Conservation (phyloP, 1,140 invertebrate genomes). For the Choristoneura fumiferana region DNA sequence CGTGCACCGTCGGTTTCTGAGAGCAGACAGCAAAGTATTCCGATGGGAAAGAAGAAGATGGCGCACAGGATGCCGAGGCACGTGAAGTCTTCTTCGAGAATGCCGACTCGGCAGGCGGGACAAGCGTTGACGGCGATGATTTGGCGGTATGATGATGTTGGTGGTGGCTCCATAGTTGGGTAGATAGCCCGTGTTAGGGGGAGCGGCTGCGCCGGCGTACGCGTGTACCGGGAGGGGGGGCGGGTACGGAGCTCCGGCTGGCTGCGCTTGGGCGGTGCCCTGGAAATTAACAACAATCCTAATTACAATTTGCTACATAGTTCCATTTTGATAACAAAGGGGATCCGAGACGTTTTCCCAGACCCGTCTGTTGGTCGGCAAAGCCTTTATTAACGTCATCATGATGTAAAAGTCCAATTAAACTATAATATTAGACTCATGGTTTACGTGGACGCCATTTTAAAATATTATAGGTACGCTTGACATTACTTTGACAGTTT, state of each 20-base stretch:
- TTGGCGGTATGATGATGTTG: constrained; percentile 63
- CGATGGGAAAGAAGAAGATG: constrained; percentile 91
- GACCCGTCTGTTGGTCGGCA: too few species aligned
- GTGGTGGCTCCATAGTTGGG: constrained; percentile 78
- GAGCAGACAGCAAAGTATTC: constrained; percentile 89
- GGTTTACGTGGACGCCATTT: too few species aligned
- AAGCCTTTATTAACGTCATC: too few species aligned
- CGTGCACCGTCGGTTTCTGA: constrained; percentile 88
- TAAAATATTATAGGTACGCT: too few species aligned
- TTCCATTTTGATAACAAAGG: too few species aligned
- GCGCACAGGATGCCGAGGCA: constrained; percentile 90
- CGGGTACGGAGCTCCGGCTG: constrained; percentile 40
- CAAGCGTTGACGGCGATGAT: constrained; percentile 84
- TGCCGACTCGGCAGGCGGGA: constrained; percentile 90
- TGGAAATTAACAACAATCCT: constrained; percentile 24
- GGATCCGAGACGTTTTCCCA: too few species aligned
- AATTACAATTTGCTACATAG: neutral
- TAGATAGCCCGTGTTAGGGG: constrained; percentile 45
- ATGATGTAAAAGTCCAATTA: too few species aligned
- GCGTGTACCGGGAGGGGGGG: constrained; percentile 64
- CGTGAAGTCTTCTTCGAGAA: constrained; percentile 91
- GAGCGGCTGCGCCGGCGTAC: constrained; percentile 34
- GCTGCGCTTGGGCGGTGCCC: constrained; percentile 23
- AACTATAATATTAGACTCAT: too few species aligned
- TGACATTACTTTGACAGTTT: too few species aligned